Evolutionary conservation across 2,113 vertebrate genomes (phyloP).

Genomic region (Patagioenas fasciata): DNA sequence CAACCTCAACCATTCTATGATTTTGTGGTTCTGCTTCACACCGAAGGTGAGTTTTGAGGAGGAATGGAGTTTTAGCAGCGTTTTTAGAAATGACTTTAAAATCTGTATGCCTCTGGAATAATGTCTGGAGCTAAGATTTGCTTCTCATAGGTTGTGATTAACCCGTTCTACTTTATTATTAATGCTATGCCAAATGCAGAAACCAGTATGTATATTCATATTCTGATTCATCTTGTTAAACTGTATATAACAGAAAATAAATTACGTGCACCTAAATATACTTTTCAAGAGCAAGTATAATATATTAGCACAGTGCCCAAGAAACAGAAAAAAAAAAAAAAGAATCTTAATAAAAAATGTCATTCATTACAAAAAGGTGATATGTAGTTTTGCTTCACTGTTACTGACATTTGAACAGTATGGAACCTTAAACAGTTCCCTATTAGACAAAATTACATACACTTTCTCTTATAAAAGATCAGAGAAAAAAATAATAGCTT

Average conservation of each 20-base stretch:
- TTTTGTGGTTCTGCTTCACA: neutral
- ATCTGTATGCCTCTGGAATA: neutral
- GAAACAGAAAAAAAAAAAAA: constrained; percentile 19
- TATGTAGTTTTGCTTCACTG: neutral
- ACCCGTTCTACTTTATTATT: neutral
- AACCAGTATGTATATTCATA: neutral
- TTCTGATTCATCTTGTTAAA: neutral
- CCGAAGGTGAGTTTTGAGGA: neutral
- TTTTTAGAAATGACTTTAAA: neutral
- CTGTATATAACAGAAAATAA: constrained; percentile 11
- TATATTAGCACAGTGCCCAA: neutral
- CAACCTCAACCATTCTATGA: neutral
- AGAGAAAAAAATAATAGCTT: constrained; percentile 13
- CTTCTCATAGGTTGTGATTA: neutral
- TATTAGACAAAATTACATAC: constrained; percentile 30
- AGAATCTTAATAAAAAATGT: neutral
- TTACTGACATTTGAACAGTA: constrained; percentile 4
- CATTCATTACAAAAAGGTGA: neutral
- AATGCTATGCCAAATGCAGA: neutral
- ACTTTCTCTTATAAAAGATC: constrained; percentile 38
- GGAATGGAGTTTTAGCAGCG: neutral
- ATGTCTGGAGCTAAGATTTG: neutral
- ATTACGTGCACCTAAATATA: neutral
- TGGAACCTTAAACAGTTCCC: neutral
- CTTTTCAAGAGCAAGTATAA: constrained; percentile 27